Evolutionary conservation across 37 sponge, comb jelly and placozoan genomes (phyloP).

Genomic region (Ianthella basta): DNA sequence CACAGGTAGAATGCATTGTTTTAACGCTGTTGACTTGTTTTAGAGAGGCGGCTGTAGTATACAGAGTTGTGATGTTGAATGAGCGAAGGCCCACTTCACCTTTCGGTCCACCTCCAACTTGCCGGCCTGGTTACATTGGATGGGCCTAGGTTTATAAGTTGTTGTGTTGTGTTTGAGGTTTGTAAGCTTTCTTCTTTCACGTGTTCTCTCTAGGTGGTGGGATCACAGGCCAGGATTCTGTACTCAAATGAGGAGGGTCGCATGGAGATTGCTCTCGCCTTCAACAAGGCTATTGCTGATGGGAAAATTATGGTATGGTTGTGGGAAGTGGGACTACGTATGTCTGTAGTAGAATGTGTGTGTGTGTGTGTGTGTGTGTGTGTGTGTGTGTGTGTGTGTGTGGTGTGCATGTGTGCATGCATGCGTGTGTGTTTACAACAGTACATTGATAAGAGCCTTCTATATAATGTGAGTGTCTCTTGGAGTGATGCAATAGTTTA

Average conservation of each 20-base stretch:
- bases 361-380: conserved; percentile 33
- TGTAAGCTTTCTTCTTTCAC: not conserved
- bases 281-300: conserved; percentile 90
- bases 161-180: too few species aligned
- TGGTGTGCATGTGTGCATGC: conserved; percentile 11
- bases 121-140: too few species aligned
- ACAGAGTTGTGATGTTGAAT: too few species aligned
- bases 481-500: not conserved
- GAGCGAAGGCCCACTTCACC: too few species aligned
- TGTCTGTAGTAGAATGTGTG: not conserved
- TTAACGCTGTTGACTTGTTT: too few species aligned
- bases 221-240: conserved; percentile 95
- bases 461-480: conserved; percentile 23
- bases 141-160: too few species aligned
- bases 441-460: not conserved
- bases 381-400: conserved; percentile 27
- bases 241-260: conserved; percentile 91
- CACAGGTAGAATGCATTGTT: too few species aligned
- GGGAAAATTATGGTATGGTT: conserved; percentile 75
- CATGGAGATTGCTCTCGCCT: conserved; percentile 79
- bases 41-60: too few species aligned
- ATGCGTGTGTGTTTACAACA: not conserved
- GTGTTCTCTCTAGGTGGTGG: conserved; percentile 74
- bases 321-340: not conserved
- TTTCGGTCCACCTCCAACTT: too few species aligned